Evolutionary conservation across 1,140 invertebrate species (phyloP).

Genomic region (Oreohelix idahoensis): DNA sequence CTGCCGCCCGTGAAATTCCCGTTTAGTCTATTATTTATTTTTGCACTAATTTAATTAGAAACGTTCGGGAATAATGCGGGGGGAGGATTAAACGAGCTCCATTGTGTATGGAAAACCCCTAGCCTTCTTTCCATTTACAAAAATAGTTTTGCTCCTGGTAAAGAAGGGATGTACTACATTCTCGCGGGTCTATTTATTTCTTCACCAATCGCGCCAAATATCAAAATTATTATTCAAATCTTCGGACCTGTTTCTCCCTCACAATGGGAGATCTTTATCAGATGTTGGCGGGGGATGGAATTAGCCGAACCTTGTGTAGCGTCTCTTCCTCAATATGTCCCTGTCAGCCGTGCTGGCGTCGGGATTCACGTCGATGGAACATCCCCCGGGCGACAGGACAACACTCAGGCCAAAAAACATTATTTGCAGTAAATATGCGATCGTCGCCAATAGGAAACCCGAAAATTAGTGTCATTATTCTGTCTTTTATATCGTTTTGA

Average conservation of each 20-base stretch:
- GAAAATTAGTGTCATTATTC: slow-evolving; percentile 43
- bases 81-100: slow-evolving; percentile 27
- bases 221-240: slow-evolving; percentile 41
- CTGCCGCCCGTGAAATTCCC: slow-evolving; percentile 40
- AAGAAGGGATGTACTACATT: too few relatives aligned
- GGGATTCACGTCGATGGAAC: slow-evolving; percentile 6
- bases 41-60: slow-evolving; percentile 52
- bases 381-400: slow-evolving; percentile 39
- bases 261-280: slow-evolving; percentile 32
- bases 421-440: slow-evolving; percentile 42
- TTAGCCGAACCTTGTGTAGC: slow-evolving; percentile 29
- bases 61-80: slow-evolving; percentile 5
- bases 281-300: slow-evolving; percentile 36
- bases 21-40: slow-evolving; percentile 44
- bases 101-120: background rate
- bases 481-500: slow-evolving; percentile 39
- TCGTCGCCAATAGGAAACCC: slow-evolving; percentile 26
- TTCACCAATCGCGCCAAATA: slow-evolving; percentile 26
- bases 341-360: slow-evolving; percentile 44
- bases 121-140: background rate
- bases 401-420: slow-evolving; percentile 44
- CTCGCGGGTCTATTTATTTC: slow-evolving; percentile 12
- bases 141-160: background rate
- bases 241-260: slow-evolving; percentile 18
- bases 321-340: slow-evolving; percentile 33